Conservation (phyloP, 2,888 invertebrate species). For the Trissolcus japonicus region DNA sequence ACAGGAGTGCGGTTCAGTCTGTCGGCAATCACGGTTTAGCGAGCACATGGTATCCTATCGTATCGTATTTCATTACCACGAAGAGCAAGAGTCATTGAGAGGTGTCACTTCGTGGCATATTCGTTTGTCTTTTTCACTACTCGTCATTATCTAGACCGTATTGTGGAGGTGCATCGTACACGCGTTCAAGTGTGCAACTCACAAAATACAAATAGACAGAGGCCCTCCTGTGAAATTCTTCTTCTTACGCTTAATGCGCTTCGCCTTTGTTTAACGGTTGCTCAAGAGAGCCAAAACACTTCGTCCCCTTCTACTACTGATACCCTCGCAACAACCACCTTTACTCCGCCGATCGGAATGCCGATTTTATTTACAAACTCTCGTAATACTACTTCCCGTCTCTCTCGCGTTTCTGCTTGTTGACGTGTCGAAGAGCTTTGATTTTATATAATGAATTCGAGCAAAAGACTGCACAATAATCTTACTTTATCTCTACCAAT, state of each 20-base stretch:
- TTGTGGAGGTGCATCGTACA: constrained; percentile 62
- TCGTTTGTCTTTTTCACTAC: constrained; percentile 65
- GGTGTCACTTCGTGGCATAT: constrained; percentile 77
- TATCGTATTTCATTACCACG: constrained; percentile 53
- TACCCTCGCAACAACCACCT: constrained; percentile 37
- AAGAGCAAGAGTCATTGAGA: constrained; percentile 72
- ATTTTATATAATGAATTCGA: constrained; percentile 23
- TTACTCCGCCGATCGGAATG: constrained; percentile 40
- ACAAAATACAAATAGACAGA: constrained; percentile 74
- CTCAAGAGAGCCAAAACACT: constrained; percentile 36
- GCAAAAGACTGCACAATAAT: constrained; percentile 8
- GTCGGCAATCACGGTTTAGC: constrained; percentile 56
- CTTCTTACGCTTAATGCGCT: constrained; percentile 53
- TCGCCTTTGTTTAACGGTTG: constrained; percentile 48
- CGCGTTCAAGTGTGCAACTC: constrained; percentile 60
- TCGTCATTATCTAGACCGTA: constrained; percentile 63
- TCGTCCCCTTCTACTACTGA: constrained; percentile 46
- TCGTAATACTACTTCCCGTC: constrained; percentile 55
- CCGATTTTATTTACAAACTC: constrained; percentile 64
- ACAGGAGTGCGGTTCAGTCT: constrained; percentile 66
- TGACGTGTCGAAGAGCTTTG: constrained; percentile 21
- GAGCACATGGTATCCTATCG: constrained; percentile 49
- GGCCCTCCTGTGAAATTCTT: constrained; percentile 43
- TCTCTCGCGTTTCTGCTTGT: constrained; percentile 6
- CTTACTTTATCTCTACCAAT: not conserved